Conservation (phyloP, 1,140 invertebrate genomes). For the Drosophila mojavensis region DNA sequence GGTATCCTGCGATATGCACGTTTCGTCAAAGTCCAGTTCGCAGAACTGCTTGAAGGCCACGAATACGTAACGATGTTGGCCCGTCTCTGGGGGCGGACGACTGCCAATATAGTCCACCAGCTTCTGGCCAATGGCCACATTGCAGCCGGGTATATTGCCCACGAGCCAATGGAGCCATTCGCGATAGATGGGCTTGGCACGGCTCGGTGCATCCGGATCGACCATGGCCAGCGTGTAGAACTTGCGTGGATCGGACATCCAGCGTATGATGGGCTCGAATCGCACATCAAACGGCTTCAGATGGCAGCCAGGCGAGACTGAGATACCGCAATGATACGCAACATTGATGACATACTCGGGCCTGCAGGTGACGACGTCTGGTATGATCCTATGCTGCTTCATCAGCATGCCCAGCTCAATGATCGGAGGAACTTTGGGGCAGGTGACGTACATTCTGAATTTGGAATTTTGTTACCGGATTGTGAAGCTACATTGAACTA, state of each 20-base stretch:
- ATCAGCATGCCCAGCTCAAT: constrained; percentile 23
- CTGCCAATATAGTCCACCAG: constrained; percentile 92
- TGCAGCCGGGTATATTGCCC: constrained; percentile 92
- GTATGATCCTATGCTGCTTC: constrained; percentile 41
- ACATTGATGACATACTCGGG: constrained; percentile 38
- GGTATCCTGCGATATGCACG: constrained; percentile 85
- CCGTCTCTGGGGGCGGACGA: constrained; percentile 90
- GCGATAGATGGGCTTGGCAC: constrained; percentile 89
- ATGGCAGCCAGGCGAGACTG: constrained; percentile 86
- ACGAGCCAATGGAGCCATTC: constrained; percentile 97
- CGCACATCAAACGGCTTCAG: constrained; percentile 87
- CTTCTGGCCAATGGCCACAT: constrained; percentile 89
- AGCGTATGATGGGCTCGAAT: constrained; percentile 87
- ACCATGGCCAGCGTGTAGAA: constrained; percentile 90
- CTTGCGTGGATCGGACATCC: constrained; percentile 85
- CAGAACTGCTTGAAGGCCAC: constrained; percentile 91
- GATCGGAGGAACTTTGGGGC: neutral
- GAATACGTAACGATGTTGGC: constrained; percentile 95
- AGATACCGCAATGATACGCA: constrained; percentile 81
- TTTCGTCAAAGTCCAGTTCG: constrained; percentile 67
- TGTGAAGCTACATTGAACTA: neutral
- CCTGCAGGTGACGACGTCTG: constrained; percentile 43
- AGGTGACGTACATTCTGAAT: constrained; percentile 48
- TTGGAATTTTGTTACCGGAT: constrained; percentile 9
- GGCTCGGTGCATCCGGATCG: constrained; percentile 87